Evolutionary conservation across 2,797 vertebrate genomes (phyloP).

Genomic region (Remorina albescens): DNA sequence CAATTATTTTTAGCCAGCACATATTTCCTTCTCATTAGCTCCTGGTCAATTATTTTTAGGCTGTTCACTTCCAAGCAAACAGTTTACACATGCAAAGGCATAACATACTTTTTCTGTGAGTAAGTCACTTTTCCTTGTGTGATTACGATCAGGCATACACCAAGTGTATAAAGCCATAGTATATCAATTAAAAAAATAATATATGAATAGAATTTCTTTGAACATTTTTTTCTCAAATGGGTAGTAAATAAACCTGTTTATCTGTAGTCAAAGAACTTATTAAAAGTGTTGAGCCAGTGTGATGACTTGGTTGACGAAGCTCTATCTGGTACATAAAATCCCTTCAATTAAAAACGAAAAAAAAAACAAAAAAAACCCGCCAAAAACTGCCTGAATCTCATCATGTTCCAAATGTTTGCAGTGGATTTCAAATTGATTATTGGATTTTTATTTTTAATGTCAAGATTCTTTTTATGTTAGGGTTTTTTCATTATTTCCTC

Average conservation of each 20-base stretch:
- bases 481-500: conserved; percentile 39
- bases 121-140: not conserved
- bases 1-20: conserved; percentile 62
- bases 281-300: conserved; percentile 21
- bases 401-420: conserved; percentile 23
- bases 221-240: not conserved
- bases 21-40: conserved; percentile 67
- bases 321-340: conserved; percentile 8
- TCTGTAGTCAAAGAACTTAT: not conserved
- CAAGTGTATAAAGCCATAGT: not conserved
- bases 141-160: not conserved
- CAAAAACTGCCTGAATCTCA: no score
- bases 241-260: not conserved
- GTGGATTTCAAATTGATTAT: conserved; percentile 28
- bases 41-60: conserved; percentile 58
- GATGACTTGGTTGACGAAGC: not conserved
- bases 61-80: conserved; percentile 25
- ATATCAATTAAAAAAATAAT: conserved; percentile 2
- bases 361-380: no score
- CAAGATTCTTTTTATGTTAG: not conserved
- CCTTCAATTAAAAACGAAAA: not conserved
- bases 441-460: not conserved
- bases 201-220: not conserved
- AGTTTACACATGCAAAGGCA: conserved; percentile 19
- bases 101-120: not conserved